Evolutionary conservation across 2,797 vertebrate genomes (phyloP).

Genomic region (Hylomyscus alleni): DNA sequence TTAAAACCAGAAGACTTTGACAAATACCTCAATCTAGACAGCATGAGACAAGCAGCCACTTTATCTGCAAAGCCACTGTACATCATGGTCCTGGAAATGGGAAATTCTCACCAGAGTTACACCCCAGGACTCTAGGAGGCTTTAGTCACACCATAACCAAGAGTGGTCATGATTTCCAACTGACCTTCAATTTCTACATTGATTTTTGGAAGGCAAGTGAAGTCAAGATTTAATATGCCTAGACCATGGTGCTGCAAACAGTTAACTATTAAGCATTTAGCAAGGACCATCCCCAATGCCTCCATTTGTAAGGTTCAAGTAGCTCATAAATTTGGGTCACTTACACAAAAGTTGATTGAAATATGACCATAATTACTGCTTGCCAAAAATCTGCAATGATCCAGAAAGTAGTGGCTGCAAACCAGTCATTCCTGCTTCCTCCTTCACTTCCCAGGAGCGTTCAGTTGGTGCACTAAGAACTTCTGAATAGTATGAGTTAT

Average conservation of each 20-base stretch:
- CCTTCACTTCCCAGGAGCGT: background rate
- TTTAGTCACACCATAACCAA: background rate
- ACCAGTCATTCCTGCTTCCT: conserved; percentile 49
- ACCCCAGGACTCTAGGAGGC: background rate
- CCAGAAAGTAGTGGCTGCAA: conserved; percentile 53
- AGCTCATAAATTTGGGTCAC: conserved; percentile 69
- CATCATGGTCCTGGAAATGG: background rate
- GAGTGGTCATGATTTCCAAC: background rate
- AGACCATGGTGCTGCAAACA: background rate
- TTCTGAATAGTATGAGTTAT: conserved; percentile 9
- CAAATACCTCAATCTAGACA: background rate
- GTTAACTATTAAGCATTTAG: background rate
- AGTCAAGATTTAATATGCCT: background rate
- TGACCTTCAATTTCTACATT: background rate
- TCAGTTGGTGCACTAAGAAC: conserved; percentile 7
- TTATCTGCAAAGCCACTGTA: background rate
- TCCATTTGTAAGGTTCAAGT: conserved; percentile 46
- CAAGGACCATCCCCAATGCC: background rate
- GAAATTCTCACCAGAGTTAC: background rate
- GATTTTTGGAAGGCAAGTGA: background rate
- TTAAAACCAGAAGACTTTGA: conserved; percentile 23
- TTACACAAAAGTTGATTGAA: conserved; percentile 75
- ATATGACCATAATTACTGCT: conserved; percentile 44
- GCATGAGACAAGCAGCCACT: background rate
- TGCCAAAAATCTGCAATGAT: conserved; percentile 64